Evolutionary conservation across 2,888 invertebrate species (phyloP), one percentile per base, ranked within the genome.

Genomic region (Fragum fragum): DNA sequence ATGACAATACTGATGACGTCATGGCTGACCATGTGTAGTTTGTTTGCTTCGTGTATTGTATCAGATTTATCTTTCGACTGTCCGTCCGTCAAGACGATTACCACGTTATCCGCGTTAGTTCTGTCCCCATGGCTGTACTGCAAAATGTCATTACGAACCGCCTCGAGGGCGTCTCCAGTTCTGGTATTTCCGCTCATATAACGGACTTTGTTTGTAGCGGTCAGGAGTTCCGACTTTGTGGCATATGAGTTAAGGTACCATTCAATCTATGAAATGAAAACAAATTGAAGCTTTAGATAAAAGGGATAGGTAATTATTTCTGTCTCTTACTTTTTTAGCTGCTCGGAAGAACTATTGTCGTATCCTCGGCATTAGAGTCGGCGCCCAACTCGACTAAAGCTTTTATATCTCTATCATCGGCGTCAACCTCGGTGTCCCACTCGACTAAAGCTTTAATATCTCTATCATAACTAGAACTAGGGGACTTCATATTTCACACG

Each of bases 61-160:
- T 53, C 55, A n/a, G 32, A n/a, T 14, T 74, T 63, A 36, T 81
- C 63, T 28, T 69, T 81, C 6, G 86, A 86, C 9, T 68, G 59
- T 3, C 86, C 86, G 72, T 86, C 86, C 0, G 86, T 79, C 21
- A 86, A 55, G 9, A 86, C 80, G 18, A 86, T 68, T 1, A 83
- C 86, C 18, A 86, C 84, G 59, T 84, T 84, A 18, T 79, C 78
- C 32, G 72, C 66, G 18, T 55, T 66, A 7, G 78, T 74, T n/a
- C 82, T 73, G 28, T 82, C 82, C 23, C 82, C 82, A 36, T 73
- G 47, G 14, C 11, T 5, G n/a, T 21, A 26, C 3, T 57, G 76
- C 0, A 80, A 47, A 0, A 80, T 61, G 14, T 80, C 69, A 0
- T 66, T 81, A 21, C 78, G 78, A 14, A 75, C 74, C 16, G 73